Percentiles rank a stretch among this genome's conserved stretches.
Evolutionary conservation across 2,113 vertebrate species (phyloP).

Genomic region (Siniperca knerii): DNA sequence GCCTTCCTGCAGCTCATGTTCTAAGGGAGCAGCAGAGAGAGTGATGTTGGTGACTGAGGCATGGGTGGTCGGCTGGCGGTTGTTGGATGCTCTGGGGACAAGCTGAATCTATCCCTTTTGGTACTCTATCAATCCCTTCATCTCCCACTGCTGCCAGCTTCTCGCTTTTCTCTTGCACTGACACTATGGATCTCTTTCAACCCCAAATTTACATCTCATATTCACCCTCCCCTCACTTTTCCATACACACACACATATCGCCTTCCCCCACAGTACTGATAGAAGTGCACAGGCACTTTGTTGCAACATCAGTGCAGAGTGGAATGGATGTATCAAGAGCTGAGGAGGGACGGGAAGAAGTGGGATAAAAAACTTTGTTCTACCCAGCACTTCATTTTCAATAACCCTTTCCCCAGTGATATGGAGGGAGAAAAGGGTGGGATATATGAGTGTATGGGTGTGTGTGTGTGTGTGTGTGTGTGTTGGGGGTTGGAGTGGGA

Average conservation of each 20-base stretch:
- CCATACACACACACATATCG: slow-evolving; percentile 6
- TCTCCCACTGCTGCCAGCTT: slow-evolving; percentile 15
- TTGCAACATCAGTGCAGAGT: slow-evolving; percentile 58
- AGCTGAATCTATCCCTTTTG: slow-evolving; percentile 29
- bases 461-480: no score
- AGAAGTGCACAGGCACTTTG: slow-evolving; percentile 58
- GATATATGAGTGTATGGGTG: slow-evolving; percentile 1
- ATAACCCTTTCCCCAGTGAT: slow-evolving; percentile 59
- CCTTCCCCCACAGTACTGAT: slow-evolving; percentile 50
- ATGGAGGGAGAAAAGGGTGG: slow-evolving; percentile 28
- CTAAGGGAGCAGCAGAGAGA: slow-evolving; percentile 26
- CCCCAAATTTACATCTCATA: slow-evolving; percentile 22
- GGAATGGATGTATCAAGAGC: slow-evolving; percentile 49
- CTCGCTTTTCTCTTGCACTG: background rate
- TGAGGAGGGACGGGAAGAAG: slow-evolving; percentile 22
- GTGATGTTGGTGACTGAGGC: slow-evolving; percentile 6
- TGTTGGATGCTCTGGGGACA: slow-evolving; percentile 50
- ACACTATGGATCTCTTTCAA: slow-evolving; percentile 33
- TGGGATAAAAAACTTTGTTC: slow-evolving; percentile 64
- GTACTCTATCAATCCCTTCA: slow-evolving; percentile 20
- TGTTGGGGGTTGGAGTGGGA: background rate
- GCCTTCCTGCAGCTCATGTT: slow-evolving; percentile 38
- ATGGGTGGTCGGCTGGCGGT: slow-evolving; percentile 34
- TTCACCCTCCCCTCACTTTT: background rate
- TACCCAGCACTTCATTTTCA: slow-evolving; percentile 55